Conservation (phyloP, 2,888 invertebrate genomes). For the Tortricodes alternella region DNA sequence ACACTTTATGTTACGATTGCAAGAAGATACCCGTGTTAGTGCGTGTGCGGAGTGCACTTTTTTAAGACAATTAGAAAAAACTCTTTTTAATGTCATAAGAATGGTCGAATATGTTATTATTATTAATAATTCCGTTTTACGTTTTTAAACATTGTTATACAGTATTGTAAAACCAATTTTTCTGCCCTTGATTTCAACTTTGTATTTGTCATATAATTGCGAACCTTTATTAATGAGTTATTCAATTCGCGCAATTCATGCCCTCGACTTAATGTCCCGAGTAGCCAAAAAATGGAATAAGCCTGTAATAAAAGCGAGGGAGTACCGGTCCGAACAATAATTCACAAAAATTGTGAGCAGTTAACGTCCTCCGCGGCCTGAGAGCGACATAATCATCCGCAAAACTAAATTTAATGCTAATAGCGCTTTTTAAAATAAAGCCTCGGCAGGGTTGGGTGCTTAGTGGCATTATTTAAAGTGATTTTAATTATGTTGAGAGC, state of each 20-base stretch:
- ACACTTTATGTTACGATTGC: slow-evolving; percentile 70
- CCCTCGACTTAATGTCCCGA: slow-evolving; percentile 51
- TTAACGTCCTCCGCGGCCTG: slow-evolving; percentile 73
- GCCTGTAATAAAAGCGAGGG: slow-evolving; percentile 72
- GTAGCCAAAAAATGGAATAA: slow-evolving; percentile 69
- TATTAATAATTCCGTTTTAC: too few relatives aligned
- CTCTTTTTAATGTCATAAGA: too few relatives aligned
- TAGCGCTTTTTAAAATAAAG: slow-evolving; percentile 81
- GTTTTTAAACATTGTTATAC: too few relatives aligned
- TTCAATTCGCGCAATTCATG: slow-evolving; percentile 42
- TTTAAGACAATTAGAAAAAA: too few relatives aligned
- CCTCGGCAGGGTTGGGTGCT: slow-evolving; percentile 70
- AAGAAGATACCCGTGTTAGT: slow-evolving; percentile 63
- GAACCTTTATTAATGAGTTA: slow-evolving; percentile 31
- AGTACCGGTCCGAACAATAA: slow-evolving; percentile 69
- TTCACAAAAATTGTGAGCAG: slow-evolving; percentile 79
- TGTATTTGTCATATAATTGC: background rate
- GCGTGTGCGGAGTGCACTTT: too few relatives aligned
- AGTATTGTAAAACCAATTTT: too few relatives aligned
- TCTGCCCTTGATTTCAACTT: background rate
- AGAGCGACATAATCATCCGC: slow-evolving; percentile 78
- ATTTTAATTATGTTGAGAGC: slow-evolving; percentile 83
- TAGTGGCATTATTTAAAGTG: slow-evolving; percentile 81
- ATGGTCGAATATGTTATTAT: too few relatives aligned
- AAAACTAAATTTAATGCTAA: slow-evolving; percentile 82